A percentile compares a stretch with the other conserved stretches of the same genome.
Evolutionary conservation across 2,113 vertebrate species (phyloP).

Genomic region (Propithecus coquereli): DNA sequence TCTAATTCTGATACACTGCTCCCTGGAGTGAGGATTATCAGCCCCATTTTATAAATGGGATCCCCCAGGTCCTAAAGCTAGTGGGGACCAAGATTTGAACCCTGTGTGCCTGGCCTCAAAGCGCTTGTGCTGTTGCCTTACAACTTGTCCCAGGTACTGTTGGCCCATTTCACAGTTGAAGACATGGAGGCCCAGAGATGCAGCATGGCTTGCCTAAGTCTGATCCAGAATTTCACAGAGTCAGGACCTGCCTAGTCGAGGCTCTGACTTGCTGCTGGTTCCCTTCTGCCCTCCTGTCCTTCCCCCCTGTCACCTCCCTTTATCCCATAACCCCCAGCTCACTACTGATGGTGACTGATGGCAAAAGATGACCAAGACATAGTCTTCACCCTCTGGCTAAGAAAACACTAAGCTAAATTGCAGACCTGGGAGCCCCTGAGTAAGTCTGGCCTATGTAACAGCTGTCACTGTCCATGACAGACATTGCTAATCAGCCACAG

Average conservation of each 20-base stretch:
- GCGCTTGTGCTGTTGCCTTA: neutral
- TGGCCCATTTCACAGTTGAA: constrained; percentile 3
- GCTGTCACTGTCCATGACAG: neutral
- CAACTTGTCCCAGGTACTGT: neutral
- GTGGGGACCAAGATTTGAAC: neutral
- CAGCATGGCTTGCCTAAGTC: neutral
- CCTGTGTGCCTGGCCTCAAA: neutral
- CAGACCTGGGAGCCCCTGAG: neutral
- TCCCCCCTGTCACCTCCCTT: neutral
- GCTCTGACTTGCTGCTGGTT: neutral
- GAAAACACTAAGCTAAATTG: neutral
- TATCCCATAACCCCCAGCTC: neutral
- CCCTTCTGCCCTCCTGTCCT: neutral
- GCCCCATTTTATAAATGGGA: neutral
- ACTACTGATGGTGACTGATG: neutral
- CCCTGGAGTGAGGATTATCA: neutral
- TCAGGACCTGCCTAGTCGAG: neutral
- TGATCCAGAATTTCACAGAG: neutral
- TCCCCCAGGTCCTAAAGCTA: neutral
- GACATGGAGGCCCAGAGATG: neutral
- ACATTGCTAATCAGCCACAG: neutral
- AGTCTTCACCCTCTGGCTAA: neutral
- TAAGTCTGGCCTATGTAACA: neutral
- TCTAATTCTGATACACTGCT: neutral
- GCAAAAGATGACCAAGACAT: neutral